Percentiles rank a stretch among this genome's conserved stretches.
Conservation (phyloP, 2,797 vertebrate genomes). For the Strix occidentalis region DNA sequence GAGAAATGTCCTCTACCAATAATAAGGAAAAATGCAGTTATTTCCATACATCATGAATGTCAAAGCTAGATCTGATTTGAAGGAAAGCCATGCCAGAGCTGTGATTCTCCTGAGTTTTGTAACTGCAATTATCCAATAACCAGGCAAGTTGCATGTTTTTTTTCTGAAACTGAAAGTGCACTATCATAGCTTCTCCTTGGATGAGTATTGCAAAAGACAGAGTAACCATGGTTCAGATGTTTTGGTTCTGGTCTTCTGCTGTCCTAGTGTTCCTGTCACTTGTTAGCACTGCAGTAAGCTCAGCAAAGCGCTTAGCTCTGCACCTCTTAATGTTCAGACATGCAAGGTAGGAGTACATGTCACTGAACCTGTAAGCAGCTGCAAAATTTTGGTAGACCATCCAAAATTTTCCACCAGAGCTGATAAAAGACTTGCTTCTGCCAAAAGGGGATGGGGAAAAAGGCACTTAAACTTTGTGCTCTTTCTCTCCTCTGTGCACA, state of each 20-base stretch:
- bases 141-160: background rate
- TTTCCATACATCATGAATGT: background rate
- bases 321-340: background rate
- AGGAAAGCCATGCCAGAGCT: background rate
- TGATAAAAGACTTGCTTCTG: background rate
- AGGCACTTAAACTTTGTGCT: background rate
- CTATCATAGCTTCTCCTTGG: background rate
- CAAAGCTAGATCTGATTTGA: background rate
- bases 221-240: background rate
- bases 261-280: background rate
- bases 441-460: background rate
- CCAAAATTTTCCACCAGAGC: background rate
- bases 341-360: background rate
- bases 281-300: background rate
- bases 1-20: background rate
- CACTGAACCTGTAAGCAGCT: background rate
- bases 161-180: background rate
- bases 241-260: background rate
- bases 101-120: background rate
- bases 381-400: background rate
- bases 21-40: background rate
- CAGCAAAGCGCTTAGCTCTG: background rate
- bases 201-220: rapidly evolving
- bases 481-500: background rate
- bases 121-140: background rate